Evolutionary conservation across 2,113 vertebrate genomes (phyloP).

Genomic region (Pedionomus torquatus): DNA sequence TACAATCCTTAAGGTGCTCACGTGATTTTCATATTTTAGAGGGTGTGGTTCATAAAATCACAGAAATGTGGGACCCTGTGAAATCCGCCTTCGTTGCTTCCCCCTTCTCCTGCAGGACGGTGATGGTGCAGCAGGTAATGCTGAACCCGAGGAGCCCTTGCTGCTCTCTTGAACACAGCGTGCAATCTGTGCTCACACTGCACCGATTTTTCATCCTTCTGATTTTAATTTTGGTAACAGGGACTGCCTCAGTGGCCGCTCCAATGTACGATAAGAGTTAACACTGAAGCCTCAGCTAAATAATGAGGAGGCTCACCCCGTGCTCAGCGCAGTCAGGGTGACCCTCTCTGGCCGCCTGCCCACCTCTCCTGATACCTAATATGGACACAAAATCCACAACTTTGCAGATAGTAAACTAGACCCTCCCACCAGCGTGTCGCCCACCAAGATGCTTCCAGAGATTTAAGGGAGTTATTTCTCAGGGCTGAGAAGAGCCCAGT

Average conservation of each 20-base stretch:
- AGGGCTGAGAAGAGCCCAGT: neutral
- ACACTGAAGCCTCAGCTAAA: neutral
- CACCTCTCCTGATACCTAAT: constrained; percentile 65
- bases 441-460: neutral
- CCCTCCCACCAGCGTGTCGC: neutral
- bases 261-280: neutral
- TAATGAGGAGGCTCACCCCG: neutral
- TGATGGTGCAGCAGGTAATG: neutral
- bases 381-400: constrained; percentile 44
- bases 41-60: neutral
- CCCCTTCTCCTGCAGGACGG: neutral
- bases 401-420: constrained; percentile 16
- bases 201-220: no score
- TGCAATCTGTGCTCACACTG: neutral
- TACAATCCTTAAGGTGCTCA: neutral
- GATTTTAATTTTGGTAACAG: neutral
- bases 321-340: constrained; percentile 42
- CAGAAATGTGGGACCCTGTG: neutral
- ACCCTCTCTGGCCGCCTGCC: constrained; percentile 49
- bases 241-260: neutral
- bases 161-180: neutral
- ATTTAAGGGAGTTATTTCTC: neutral
- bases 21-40: neutral
- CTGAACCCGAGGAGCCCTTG: neutral
- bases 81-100: neutral